A percentile compares a stretch with the other conserved stretches of the same genome.
These are phyloP conservation scores for Propithecus coquereli DNA, from an alignment of 2,113 vertebrate genomes.

Conservation along the genomic window DNA sequence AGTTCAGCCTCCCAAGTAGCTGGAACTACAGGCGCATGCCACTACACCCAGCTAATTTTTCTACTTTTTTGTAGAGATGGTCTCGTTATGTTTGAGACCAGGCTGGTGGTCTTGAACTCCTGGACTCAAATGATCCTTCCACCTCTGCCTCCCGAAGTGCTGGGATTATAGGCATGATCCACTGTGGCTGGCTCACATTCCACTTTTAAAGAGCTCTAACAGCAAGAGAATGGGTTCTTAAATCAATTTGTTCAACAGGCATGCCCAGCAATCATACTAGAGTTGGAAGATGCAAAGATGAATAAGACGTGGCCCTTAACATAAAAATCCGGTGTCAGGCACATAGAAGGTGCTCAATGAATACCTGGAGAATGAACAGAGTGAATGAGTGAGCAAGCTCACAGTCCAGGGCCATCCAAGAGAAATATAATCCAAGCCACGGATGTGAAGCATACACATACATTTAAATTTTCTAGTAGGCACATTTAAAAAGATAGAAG, in stretches of 20 bases:
- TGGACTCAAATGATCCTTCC: too few species aligned
- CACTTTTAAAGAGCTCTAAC: neutral
- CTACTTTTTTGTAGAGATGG: too few species aligned
- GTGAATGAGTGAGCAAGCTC: neutral
- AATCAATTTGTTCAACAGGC: neutral
- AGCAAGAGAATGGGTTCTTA: neutral
- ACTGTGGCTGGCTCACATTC: too few species aligned
- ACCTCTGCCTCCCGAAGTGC: too few species aligned
- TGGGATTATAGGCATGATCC: too few species aligned
- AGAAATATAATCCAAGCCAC: neutral
- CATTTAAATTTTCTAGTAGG: neutral
- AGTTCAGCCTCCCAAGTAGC: too few species aligned
- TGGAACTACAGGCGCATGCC: too few species aligned
- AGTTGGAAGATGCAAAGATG: neutral
- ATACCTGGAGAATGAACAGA: neutral
- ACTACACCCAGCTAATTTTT: too few species aligned
- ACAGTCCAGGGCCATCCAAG: neutral
- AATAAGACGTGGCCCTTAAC: neutral
- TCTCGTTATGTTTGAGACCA: too few species aligned
- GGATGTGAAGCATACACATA: accelerated
- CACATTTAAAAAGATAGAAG: neutral
- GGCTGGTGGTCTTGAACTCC: too few species aligned
- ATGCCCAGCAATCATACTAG: neutral
- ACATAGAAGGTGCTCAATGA: neutral
- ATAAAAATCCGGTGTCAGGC: neutral